Evolutionary conservation across 2,797 vertebrate genomes (phyloP).

Genomic region (Columba guinea): DNA sequence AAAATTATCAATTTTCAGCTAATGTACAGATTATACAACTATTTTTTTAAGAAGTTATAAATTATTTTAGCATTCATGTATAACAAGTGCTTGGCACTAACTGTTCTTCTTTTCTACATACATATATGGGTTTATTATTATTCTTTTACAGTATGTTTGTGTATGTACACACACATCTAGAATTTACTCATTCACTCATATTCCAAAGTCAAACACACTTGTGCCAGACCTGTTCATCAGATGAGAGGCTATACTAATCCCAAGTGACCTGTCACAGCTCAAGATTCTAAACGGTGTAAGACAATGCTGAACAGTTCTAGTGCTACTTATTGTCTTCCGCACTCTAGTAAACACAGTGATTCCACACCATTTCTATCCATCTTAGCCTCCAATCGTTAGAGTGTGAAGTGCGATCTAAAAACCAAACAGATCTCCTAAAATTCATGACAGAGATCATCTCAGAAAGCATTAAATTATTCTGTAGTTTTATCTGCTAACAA

Average conservation of each 20-base stretch:
- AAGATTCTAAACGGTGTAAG: neutral
- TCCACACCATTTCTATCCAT: neutral
- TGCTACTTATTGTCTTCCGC: neutral
- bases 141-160: neutral
- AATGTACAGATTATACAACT: neutral
- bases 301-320: neutral
- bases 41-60: neutral
- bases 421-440: neutral
- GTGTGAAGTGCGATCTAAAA: neutral
- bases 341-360: neutral
- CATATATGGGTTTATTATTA: rapidly evolving
- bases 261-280: slow-evolving; percentile 1
- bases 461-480: neutral
- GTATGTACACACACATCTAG: neutral
- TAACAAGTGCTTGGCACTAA: neutral
- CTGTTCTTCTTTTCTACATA: neutral
- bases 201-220: neutral
- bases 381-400: neutral
- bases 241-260: neutral
- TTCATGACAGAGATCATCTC: neutral
- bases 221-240: neutral
- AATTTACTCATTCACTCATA: neutral
- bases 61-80: neutral
- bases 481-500: neutral
- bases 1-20: neutral